Evolutionary conservation across 92 coral and sea anemone genomes (phyloP), one percentile per base, ranked within the genome.

Genomic region (Zoanthus gigantus): DNA sequence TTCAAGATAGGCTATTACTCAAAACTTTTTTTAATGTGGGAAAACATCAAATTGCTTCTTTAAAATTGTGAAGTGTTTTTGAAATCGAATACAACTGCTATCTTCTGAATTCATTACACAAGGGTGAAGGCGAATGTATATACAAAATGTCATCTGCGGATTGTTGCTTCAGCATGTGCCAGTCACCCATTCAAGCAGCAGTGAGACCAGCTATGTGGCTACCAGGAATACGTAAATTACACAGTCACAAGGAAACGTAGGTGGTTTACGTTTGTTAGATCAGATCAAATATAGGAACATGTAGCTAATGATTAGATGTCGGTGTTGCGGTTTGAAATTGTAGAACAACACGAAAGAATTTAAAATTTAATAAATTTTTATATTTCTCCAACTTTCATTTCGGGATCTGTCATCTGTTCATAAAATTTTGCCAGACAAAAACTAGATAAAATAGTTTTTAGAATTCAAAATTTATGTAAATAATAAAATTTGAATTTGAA

Each of bases 181-280:
- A 97, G 87, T 92, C 99, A 16, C 98, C 99, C 11, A 92, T 97
- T 15, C 98, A 95, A 86, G 99, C 94, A 15, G 90, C 84, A 29
- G 18, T 97, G 56, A 89, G 98, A 63, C 99, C 99, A 52, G 99
- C 98, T 2, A 90, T 95, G 83, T 97, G 99, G 99, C 78, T 95
- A 31, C 99, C 99, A 30, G 93, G 95, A 65, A 81, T 97, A 13
- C 90, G 92, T 74, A 93, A 91, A 56, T 86, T 97, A 3, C 99
- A 97, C 71, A 95, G 98, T 37, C 85, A 79, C 29, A 79, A 84
- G 5, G 97, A 97, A 89, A 95, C 95, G 99, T 97, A 82, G 86
- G 98, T 92, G 69, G 13, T 31, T 18, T 45, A 52, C 32, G 67
- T 44, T 37, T 60, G 77, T 31, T 58, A 18, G 15, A 18, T 1